phyloP scores from a whole-genome alignment of 2,888 invertebrate species.

The Euphydryas editha region DNA sequence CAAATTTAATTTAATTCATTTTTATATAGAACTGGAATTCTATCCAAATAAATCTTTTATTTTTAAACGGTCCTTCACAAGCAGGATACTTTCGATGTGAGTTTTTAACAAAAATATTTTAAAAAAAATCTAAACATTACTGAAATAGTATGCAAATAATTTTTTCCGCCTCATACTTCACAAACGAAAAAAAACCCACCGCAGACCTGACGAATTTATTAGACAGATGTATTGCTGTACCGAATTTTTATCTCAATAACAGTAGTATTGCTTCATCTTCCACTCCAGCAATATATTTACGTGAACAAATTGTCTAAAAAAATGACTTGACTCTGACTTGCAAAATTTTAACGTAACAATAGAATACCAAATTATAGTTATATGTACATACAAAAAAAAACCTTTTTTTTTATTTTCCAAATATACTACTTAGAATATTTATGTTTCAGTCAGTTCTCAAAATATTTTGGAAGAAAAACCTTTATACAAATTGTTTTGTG shows the following conservation, averaged over 20 bases:
- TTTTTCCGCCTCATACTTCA: constrained; percentile 6
- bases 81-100: not conserved
- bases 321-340: not conserved
- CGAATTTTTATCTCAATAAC: constrained; percentile 10
- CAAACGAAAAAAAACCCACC: constrained; percentile 8
- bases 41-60: too few species aligned
- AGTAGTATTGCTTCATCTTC: not conserved
- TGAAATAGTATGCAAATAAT: not conserved
- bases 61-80: not conserved
- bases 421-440: too few species aligned
- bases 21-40: too few species aligned
- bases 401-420: too few species aligned
- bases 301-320: not conserved
- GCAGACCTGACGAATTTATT: constrained; percentile 22
- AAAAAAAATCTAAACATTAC: not conserved
- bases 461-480: too few species aligned
- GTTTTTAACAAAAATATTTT: not conserved
- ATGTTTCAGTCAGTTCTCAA: too few species aligned
- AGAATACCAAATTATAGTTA: not conserved
- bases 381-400: too few species aligned
- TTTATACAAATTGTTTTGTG: too few species aligned
- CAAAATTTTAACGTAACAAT: not conserved
- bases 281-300: not conserved
- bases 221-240: constrained; percentile 15
- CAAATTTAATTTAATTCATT: too few species aligned